Base-by-base conservation (phyloP, 2,113 vertebrate species). In the Pelecanus crispus region DNA sequence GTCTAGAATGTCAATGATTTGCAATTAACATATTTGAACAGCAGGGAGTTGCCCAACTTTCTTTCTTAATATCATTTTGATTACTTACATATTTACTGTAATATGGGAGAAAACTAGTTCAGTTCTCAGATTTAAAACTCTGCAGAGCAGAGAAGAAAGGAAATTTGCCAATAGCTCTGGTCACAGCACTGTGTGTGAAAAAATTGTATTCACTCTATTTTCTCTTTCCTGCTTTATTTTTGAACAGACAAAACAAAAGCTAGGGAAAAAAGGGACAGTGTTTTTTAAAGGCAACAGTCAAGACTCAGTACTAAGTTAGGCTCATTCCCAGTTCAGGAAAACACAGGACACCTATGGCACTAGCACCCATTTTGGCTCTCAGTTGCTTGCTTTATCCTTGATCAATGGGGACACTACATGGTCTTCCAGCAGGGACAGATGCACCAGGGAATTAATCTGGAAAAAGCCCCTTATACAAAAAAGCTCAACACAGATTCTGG, bases 1-100 rank as follows among this genome's bases (percentile, higher is more conserved):
- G 22, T 68, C 78, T 75, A 87, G 70, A 89, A 94, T 70, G 78
- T 44, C 73, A 91, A 13, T 70, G 66, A 81, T 70, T 68, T 87
- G 66, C 81, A 94, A 87, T 85, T 82, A 94, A 87, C 86, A 91
- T 85, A 87, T 82, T 73, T 85, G 74, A 94, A 82, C 92, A 95
- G 83, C 28, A 1, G 70, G 80, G 53, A 95, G 62, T 73, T 87
- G 56, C 78, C 62, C 62, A 92, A 81, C 36, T 90, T 96, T 36
- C 17, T 81, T 78, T 45, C 49, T 65, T 85, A 87, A 70, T 95
- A 87, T 77, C 0, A 61, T 90, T 92, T 91, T 85, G 86, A 89
- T 95, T 96, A 92, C 73, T 87, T 92, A 55, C 2, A 3, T 80
- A 81, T 94, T 95, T 94, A 86, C 50, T 71, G 20, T 44, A 95